These are phyloP conservation scores for Mus musculus DNA, from an alignment of 2,113 vertebrate species.

Conservation along the genomic window DNA sequence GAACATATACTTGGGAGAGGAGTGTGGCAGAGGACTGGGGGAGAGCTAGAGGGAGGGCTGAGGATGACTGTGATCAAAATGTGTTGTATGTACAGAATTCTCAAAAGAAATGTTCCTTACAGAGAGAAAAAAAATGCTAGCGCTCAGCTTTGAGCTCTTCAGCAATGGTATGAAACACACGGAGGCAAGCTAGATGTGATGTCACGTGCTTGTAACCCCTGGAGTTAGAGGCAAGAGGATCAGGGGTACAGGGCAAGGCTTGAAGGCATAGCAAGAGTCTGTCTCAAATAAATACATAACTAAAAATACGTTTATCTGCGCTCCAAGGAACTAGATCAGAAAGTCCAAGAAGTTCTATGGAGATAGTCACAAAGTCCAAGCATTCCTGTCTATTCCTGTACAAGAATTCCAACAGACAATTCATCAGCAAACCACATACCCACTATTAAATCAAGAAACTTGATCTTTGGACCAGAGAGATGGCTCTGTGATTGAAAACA, in stretches of 20 bases:
- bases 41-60: not conserved
- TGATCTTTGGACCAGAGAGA: not conserved
- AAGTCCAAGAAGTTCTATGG: conserved; percentile 24
- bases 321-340: conserved; percentile 14
- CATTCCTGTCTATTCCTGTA: not conserved
- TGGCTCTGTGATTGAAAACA: not conserved
- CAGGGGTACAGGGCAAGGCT: too few relatives aligned
- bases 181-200: too few relatives aligned
- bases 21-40: not conserved
- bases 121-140: not conserved
- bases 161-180: conserved; percentile 1
- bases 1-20: not conserved
- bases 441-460: not conserved
- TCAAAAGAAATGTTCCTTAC: not conserved
- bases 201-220: too few relatives aligned
- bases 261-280: too few relatives aligned
- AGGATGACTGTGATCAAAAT: not conserved
- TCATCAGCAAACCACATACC: not conserved
- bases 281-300: not conserved
- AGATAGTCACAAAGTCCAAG: not conserved
- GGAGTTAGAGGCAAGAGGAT: not conserved
- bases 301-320: not conserved
- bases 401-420: not conserved
- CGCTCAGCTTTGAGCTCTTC: not conserved
- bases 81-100: not conserved